A percentile compares a stretch with the other conserved stretches of the same genome.
These are phyloP conservation scores for Cheilosia vulpina DNA, from an alignment of 2,888 invertebrate species.

Conservation along the genomic window DNA sequence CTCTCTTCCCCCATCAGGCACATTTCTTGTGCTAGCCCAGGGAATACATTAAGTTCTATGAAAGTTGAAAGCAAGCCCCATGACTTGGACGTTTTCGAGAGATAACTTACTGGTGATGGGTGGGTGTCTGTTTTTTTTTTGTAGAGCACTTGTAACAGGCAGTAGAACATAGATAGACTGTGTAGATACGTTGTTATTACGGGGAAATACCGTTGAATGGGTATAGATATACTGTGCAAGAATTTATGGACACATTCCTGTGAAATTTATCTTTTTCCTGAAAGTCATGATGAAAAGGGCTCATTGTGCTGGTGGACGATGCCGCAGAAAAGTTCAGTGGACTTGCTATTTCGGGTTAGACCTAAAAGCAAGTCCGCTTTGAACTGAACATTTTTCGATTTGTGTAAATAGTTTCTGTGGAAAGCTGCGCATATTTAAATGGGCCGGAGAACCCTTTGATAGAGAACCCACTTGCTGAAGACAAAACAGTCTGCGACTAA, in stretches of 20 bases:
- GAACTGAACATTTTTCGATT: no score
- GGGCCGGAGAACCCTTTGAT: no score
- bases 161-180: conserved; percentile 40
- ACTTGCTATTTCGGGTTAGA: no score
- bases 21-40: conserved; percentile 14
- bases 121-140: conserved; percentile 59
- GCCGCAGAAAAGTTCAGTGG: no score
- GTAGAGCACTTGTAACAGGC: conserved; percentile 60
- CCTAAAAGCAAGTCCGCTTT: no score
- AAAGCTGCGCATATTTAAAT: no score
- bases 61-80: conserved; percentile 30
- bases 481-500: no score
- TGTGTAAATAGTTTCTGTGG: no score
- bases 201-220: conserved; percentile 1
- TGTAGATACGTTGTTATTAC: conserved; percentile 37
- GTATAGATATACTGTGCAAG: background rate
- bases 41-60: conserved; percentile 23
- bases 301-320: background rate
- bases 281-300: background rate
- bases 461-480: no score
- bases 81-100: conserved; percentile 34
- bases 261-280: background rate
- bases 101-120: conserved; percentile 48
- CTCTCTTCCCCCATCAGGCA: background rate
- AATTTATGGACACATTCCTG: background rate